Conservation (phyloP, 2,113 vertebrate genomes). For the Varanus salvator region DNA sequence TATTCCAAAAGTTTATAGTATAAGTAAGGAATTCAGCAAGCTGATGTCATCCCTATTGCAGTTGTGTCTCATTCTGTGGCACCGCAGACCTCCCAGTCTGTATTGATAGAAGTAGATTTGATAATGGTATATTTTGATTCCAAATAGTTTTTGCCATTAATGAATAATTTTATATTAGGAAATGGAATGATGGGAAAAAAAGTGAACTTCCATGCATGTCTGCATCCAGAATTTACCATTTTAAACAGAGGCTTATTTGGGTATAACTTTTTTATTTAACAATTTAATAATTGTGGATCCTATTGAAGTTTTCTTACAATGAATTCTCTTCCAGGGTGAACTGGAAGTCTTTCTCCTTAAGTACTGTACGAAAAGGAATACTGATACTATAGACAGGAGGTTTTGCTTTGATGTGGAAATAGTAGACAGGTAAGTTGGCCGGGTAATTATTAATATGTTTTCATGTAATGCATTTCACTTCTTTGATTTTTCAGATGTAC, state of each 20-base stretch:
- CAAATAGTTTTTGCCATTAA: background rate
- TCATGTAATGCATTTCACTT: rapidly evolving
- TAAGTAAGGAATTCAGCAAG: background rate
- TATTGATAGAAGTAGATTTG: background rate
- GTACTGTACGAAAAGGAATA: constrained; percentile 88
- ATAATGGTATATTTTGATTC: background rate
- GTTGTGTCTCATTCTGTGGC: background rate
- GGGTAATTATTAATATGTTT: background rate
- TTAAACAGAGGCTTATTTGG: constrained; percentile 13
- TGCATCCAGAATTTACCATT: constrained; percentile 11
- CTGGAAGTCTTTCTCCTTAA: constrained; percentile 87
- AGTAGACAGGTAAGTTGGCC: constrained; percentile 86
- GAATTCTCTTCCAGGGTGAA: constrained; percentile 85
- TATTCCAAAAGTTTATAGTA: background rate
- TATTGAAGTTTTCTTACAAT: constrained; percentile 18
- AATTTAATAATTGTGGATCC: background rate
- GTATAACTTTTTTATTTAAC: background rate
- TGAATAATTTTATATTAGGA: constrained; percentile 11
- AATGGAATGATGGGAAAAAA: background rate
- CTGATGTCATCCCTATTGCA: background rate
- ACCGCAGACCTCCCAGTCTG: background rate
- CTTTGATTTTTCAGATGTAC: background rate
- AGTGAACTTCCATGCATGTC: rapidly evolving
- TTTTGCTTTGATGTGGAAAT: constrained; percentile 97
- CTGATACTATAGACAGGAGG: constrained; percentile 88